Evolutionary conservation across 2,113 vertebrate species (phyloP), one percentile per base, ranked within the genome.

Genomic region (Hippocampus comes): DNA sequence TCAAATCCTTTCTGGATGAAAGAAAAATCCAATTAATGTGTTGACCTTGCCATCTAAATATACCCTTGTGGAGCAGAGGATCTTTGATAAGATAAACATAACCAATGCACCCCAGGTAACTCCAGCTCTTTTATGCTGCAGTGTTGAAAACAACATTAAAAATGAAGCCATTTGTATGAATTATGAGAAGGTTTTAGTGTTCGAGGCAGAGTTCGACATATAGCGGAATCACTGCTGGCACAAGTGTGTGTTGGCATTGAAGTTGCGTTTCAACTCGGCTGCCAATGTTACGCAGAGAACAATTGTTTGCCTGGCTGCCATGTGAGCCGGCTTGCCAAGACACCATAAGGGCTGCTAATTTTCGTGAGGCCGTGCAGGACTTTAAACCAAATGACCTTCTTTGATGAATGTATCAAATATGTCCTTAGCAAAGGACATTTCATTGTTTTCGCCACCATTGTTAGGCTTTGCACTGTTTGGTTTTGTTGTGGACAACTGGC

Each of bases 11-110:
- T 83, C 79, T 75, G 68, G 76, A 75, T 78, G 73, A 73, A 77
- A 86, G 69, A 79, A 84, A 79, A 80, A 87, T 87, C 79, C 14
- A 88, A 90, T 89, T 82, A 90, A 80, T 82, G 65, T 76, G 57
- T 72, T 87, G 83, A 86, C 85, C 87, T 89, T 89, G 74, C 70
- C 68, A 63, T 86, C 74, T 84, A 82, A 88, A 87, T 74, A 74
- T 87, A 82, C 67, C 83, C 74, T 88, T 88, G 81, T 73, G 41
- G 65, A 21, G 43, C 48, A 63, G n/a, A 77, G 56, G 63, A 79
- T 74, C 23, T 71, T 71, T 46, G 38, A 59, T 43, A 69, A 59
- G 71, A 60, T 81, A 85, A 85, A 86, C 83, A 88, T 30, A 4
- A 2, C 21, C 27, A 38, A 43, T 49, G 49, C 11, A 41, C 30